These are phyloP conservation scores for Apotomis capreana DNA, from an alignment of 2,888 invertebrate species.

Conservation along the genomic window DNA sequence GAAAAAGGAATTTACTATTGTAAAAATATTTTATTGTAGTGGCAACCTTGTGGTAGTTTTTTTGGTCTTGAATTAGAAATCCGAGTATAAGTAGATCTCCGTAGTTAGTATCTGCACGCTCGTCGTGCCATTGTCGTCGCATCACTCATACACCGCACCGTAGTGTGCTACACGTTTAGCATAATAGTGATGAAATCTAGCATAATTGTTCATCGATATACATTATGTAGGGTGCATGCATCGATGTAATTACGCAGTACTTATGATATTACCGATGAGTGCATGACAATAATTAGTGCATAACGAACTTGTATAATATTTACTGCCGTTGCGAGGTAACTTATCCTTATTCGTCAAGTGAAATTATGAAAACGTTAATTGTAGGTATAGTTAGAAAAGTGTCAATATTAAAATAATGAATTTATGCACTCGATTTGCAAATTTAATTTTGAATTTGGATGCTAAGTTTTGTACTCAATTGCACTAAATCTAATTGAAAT, in stretches of 20 bases:
- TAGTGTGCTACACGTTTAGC: constrained; percentile 44
- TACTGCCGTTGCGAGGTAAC: constrained; percentile 44
- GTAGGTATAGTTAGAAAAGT: constrained; percentile 27
- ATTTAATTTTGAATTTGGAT: constrained; percentile 8
- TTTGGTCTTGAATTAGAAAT: no score
- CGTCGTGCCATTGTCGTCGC: constrained; percentile 17
- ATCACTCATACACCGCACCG: constrained; percentile 25
- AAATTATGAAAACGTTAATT: constrained; percentile 14
- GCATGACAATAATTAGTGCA: constrained; percentile 82
- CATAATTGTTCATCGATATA: constrained; percentile 17
- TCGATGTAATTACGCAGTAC: constrained; percentile 25
- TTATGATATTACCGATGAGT: constrained; percentile 52
- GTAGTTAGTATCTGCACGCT: no score
- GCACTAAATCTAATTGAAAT: constrained; percentile 29
- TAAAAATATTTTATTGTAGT: no score
- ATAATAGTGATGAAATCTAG: constrained; percentile 37
- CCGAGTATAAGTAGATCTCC: no score
- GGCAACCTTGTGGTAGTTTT: no score
- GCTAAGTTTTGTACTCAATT: constrained; percentile 31
- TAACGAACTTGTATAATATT: constrained; percentile 61
- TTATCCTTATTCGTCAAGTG: background rate
- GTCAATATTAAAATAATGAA: constrained; percentile 22
- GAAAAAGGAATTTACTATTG: no score
- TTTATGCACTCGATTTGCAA: constrained; percentile 26
- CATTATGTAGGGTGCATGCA: constrained; percentile 37